Percentiles rank a stretch among this genome's conserved stretches.
These are phyloP conservation scores for Amphiprion ocellaris DNA, from an alignment of 2,113 vertebrate species.

Conservation along the genomic window DNA sequence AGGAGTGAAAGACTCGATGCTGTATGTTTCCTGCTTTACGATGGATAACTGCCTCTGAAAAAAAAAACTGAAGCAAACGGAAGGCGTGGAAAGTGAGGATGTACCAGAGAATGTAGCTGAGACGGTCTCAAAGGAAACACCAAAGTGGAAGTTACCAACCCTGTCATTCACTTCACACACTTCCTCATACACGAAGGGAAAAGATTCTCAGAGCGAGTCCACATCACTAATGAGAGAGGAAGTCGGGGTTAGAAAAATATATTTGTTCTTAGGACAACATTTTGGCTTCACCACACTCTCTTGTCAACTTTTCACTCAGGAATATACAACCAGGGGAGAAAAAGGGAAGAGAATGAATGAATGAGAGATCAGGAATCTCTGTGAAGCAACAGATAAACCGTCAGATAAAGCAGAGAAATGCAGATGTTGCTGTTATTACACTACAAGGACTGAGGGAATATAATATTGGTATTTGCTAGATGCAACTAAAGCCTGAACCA, in stretches of 20 bases:
- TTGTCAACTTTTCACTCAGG: constrained; percentile 66
- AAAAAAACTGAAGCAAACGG: constrained; percentile 22
- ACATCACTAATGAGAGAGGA: constrained; percentile 19
- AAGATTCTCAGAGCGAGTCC: neutral
- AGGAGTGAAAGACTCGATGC: constrained; percentile 29
- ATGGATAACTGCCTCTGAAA: constrained; percentile 6
- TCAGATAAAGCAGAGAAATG: constrained; percentile 18
- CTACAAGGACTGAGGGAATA: constrained; percentile 25
- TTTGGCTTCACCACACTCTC: constrained; percentile 30
- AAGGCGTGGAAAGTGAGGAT: constrained; percentile 28
- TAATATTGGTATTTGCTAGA: constrained; percentile 37
- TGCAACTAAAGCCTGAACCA: constrained; percentile 42
- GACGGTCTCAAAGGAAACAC: constrained; percentile 23
- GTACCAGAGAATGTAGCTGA: constrained; percentile 39
- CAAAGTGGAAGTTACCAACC: constrained; percentile 9
- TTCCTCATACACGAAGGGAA: constrained; percentile 22
- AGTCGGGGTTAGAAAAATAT: constrained; percentile 13
- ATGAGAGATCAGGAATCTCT: constrained; percentile 47
- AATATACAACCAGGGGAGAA: constrained; percentile 48
- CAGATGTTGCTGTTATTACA: constrained; percentile 31
- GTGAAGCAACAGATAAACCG: neutral
- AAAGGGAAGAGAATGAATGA: constrained; percentile 35
- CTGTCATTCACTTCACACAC: constrained; percentile 30
- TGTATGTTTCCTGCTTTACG: neutral
- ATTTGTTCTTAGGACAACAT: neutral